These are phyloP conservation scores for Amiota minor DNA, from an alignment of 2,888 invertebrate genomes.

Conservation along the genomic window DNA sequence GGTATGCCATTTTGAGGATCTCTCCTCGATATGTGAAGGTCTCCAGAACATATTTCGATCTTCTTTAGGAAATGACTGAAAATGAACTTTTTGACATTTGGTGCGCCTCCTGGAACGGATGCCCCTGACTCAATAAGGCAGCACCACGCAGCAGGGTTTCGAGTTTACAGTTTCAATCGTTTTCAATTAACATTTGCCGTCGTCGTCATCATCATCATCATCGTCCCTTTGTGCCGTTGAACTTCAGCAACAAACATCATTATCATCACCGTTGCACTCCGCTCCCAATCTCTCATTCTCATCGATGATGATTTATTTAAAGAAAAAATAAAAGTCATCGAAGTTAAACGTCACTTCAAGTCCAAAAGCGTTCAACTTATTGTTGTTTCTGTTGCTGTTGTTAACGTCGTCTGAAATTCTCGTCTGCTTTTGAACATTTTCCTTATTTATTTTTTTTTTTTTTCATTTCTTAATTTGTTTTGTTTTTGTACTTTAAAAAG, in stretches of 20 bases:
- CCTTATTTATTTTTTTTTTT: too few species aligned
- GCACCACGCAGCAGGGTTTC: background rate
- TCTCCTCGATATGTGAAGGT: too few species aligned
- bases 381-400: background rate
- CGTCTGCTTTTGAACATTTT: background rate
- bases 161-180: background rate
- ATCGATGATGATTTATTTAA: background rate
- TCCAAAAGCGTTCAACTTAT: too few species aligned
- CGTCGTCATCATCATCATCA: background rate
- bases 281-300: too few species aligned
- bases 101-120: background rate
- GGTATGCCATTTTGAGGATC: too few species aligned
- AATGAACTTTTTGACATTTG: too few species aligned
- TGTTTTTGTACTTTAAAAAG: too few species aligned
- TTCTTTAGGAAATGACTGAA: too few species aligned
- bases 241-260: background rate
- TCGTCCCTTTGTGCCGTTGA: conserved; percentile 19
- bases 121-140: background rate
- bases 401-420: too few species aligned
- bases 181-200: background rate
- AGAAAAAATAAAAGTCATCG: conserved; percentile 16
- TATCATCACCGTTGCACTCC: too few species aligned
- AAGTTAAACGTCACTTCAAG: background rate
- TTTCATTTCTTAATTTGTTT: too few species aligned
- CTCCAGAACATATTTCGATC: too few species aligned